phyloP scores from a whole-genome alignment of 2,888 invertebrate species.

The Euzophera pinguis region DNA sequence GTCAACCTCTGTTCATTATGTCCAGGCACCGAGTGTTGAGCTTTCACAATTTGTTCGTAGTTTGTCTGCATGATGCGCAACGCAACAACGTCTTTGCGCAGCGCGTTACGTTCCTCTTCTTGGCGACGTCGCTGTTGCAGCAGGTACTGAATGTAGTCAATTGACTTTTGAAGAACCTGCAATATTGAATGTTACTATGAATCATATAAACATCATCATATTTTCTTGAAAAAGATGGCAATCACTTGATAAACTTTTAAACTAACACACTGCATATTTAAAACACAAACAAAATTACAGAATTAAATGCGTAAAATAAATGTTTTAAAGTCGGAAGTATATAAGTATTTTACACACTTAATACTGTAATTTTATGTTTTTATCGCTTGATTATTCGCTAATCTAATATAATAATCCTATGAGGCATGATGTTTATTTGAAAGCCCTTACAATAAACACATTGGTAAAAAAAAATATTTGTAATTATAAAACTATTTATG shows the following conservation, averaged over 20 bases:
- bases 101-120: conserved; percentile 94
- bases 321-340: too few species aligned
- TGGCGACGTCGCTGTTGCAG: conserved; percentile 95
- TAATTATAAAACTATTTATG: too few species aligned
- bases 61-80: conserved; percentile 96
- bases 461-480: too few species aligned
- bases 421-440: too few species aligned
- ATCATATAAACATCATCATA: not conserved
- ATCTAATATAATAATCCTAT: too few species aligned
- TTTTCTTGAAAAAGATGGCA: too few species aligned
- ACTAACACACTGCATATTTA: too few species aligned
- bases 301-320: not conserved
- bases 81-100: conserved; percentile 95
- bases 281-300: not conserved
- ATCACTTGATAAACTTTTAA: too few species aligned
- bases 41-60: conserved; percentile 97
- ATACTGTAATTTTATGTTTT: too few species aligned
- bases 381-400: too few species aligned
- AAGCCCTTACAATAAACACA: too few species aligned
- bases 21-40: conserved; percentile 94
- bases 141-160: conserved; percentile 95
- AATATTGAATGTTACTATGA: conserved; percentile 15
- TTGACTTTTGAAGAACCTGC: conserved; percentile 93
- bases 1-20: conserved; percentile 93
- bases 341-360: too few species aligned